Evolutionary conservation across 2,113 vertebrate species (phyloP).

Genomic region (Zosterops pallidus): DNA sequence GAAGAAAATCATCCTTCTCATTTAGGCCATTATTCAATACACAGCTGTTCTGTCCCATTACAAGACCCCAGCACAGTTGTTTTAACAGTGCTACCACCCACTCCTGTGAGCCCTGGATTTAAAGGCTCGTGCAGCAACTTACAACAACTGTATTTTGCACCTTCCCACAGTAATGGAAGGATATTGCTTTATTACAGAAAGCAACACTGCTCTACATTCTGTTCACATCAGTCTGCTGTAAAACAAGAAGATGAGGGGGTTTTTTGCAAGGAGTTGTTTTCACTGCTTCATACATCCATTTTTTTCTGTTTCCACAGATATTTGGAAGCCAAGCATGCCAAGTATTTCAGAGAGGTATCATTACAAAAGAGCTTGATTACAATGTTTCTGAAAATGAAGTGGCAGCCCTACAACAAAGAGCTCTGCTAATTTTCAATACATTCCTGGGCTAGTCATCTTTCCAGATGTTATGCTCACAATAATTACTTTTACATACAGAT

Average conservation of each 20-base stretch:
- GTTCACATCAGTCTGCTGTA: neutral
- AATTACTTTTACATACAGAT: neutral
- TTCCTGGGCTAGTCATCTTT: neutral
- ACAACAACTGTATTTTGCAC: neutral
- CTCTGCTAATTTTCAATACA: neutral
- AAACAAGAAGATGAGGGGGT: rapidly evolving
- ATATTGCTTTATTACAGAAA: neutral
- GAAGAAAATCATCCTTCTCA: neutral
- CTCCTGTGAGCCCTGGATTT: neutral
- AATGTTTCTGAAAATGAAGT: neutral
- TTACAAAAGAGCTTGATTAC: neutral
- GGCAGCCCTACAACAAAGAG: neutral
- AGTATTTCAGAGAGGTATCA: neutral
- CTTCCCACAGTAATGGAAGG: neutral
- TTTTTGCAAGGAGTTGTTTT: neutral
- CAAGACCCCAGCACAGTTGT: neutral
- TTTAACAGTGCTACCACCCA: neutral
- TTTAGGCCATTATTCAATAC: neutral
- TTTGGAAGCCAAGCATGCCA: neutral
- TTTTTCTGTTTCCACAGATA: neutral
- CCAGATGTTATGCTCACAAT: neutral
- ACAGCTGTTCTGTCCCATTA: neutral
- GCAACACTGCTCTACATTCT: neutral
- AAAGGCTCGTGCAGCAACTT: neutral
- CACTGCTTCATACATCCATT: neutral